Evolutionary conservation across 2,888 invertebrate species (phyloP), one percentile per base, ranked within the genome.

Genomic region (Tolmerus cingulatus): DNA sequence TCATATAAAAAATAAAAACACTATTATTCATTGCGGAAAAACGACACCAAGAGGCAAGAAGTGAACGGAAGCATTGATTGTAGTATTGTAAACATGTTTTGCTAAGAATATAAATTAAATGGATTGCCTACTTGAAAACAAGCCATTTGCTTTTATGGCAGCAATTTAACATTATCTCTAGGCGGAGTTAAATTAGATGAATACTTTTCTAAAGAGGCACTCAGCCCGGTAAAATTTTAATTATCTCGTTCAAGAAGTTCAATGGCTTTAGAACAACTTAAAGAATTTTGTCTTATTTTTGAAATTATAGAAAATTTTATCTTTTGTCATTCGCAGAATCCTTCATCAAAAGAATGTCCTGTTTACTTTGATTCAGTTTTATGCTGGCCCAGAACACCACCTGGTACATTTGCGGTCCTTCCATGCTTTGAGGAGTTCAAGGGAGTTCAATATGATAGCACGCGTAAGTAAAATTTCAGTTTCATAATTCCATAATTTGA

Each of bases 351-450:
- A 34, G 86, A 57, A 37, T 97, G 97, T 91, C 94, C 95, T 81
- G 94, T 95, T 43, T 94, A 94, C 88, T 96, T 95, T 93, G 97
- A 97, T 91, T 94, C 94, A 1, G 93, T 97, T 78, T 93, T 97
- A 30, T 98, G 98, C 91, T 98, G 98, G 98, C 97, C 97, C 9
- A 94, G 95, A 0, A 97, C 97, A 12, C 94, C 94, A 0, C 94
- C 95, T 89, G 95, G 95, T 87, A 94, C 95, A 0, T 92, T 94
- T 87, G 96, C 96, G 0, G 93, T 95, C 5, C 94, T 97, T 89
- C 95, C 95, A 55, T 98, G 98, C 91, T 97, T 97, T 90, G 95
- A 95, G 74, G 96, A 97, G 90, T 94, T 97, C 88, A 94, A 95
- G 90, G 96, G 96, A 85, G 94, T 97, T 84, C 94, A 94, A 89